Base-by-base conservation (phyloP, 2,797 vertebrate genomes). In the Propithecus perrieri region DNA sequence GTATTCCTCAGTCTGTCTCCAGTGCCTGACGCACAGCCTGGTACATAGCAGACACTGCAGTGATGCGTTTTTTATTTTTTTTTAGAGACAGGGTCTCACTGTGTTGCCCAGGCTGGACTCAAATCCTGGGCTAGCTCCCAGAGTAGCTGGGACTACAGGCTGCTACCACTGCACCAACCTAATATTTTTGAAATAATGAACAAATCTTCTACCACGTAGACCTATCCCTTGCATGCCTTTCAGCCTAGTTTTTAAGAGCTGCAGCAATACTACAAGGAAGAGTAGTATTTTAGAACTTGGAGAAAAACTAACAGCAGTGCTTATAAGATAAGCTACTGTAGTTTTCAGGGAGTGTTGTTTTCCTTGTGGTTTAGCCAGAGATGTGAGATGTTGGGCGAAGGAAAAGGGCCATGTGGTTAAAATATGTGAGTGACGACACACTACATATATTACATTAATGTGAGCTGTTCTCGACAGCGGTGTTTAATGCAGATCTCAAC, bases 1-100 rank as follows among this genome's bases (percentile, higher is more conserved):
- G 0, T 10, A 4, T 7, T 26, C 14, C 1, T 13, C 28, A 12
- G 2, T 35, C 74, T 22, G 0, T 18, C 12, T 20, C 9, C 48
- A 22, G 53, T 9, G 20, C 35, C 69, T 12, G 4, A 59, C 12
- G 0, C 24, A 9, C 24, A 38, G 48, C 71, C 74, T 2, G 0
- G 2, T 7, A 7, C 38, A 9, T 8, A 69, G 46, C 38, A 38
- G 67, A 33, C 3, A 0, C 33, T 14, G 13, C 33, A 0, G 41
- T 1, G 0, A 4, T 55, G 38, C 53, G 14, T 14, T 53, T 53
- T 46, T 18, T 33, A 18, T 26, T 74, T 74, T 30, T 75, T 78
- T 55, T 8, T 55, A 79, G 50, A 79, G 48, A 79, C 8, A 7
- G 12, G n/a, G 22, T 55, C 24, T 79, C n/a, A 28, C 33, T 0